Evolutionary conservation across 1,140 invertebrate species (phyloP).

Genomic region (Brachionus angularis): DNA sequence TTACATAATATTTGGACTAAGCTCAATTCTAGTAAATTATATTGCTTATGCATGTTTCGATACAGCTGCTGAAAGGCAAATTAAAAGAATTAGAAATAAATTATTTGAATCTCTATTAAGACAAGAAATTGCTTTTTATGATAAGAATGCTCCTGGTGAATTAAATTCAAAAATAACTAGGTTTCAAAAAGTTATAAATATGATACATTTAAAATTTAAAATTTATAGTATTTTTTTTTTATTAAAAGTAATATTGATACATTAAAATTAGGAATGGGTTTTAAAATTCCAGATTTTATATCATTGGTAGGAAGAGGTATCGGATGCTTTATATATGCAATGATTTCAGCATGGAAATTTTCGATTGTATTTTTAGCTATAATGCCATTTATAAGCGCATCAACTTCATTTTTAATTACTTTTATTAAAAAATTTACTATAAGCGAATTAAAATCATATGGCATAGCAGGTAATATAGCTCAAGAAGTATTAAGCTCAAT

Average conservation of each 20-base stretch:
- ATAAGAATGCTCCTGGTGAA: background rate
- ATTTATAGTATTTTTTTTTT: background rate
- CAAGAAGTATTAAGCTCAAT: conserved; percentile 40
- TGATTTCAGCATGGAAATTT: conserved; percentile 32
- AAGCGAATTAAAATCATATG: conserved; percentile 14
- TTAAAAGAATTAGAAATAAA: conserved; percentile 30
- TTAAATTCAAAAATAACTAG: conserved; percentile 2
- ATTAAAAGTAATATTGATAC: conserved; percentile 5
- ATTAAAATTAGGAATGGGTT: conserved; percentile 13
- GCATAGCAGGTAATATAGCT: conserved; percentile 2
- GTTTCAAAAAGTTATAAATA: background rate
- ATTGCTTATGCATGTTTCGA: background rate
- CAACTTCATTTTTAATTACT: conserved; percentile 7
- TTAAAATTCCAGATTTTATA: conserved; percentile 40
- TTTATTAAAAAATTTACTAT: conserved; percentile 43
- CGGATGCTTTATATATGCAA: conserved; percentile 6
- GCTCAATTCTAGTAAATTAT: conserved; percentile 6
- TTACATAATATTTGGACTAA: conserved; percentile 4
- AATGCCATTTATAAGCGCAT: conserved; percentile 27
- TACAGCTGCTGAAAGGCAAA: conserved; percentile 29
- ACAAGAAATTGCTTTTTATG: conserved; percentile 41
- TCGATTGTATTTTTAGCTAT: conserved; percentile 10
- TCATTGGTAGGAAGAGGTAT: background rate
- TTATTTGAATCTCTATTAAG: conserved; percentile 26
- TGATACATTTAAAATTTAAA: background rate